Conservation (phyloP, 2,797 vertebrate genomes). For the Lithobates sylvaticus region DNA sequence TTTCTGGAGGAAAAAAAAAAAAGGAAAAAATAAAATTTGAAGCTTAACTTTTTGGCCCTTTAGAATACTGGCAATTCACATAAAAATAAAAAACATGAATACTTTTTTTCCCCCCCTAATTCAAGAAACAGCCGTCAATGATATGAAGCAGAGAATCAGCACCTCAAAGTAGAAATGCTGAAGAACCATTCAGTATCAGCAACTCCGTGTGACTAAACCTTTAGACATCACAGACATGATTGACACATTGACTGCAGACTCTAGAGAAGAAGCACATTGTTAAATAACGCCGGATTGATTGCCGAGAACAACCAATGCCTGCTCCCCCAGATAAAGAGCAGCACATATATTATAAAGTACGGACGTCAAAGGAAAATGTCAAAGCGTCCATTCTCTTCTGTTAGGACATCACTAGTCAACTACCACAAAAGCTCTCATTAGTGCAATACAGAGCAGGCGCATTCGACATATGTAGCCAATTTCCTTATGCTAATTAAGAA, state of each 20-base stretch:
- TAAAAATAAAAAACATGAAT: background rate
- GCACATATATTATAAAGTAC: conserved; percentile 47
- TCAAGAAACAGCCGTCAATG: background rate
- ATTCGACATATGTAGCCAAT: background rate
- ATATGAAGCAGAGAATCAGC: background rate
- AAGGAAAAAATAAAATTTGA: too few species aligned
- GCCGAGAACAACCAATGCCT: conserved; percentile 35
- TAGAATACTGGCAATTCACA: background rate
- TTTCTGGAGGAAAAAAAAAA: too few species aligned
- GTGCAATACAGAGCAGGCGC: background rate
- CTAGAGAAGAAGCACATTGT: conserved; percentile 24
- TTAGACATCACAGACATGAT: conserved; percentile 35
- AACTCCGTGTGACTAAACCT: conserved; percentile 25
- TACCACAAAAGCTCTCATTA: conserved; percentile 33
- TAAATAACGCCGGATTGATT: conserved; percentile 49
- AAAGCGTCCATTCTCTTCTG: conserved; percentile 31
- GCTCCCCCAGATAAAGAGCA: conserved; percentile 51
- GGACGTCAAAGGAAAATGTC: conserved; percentile 48
- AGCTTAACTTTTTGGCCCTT: too few species aligned
- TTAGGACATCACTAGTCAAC: conserved; percentile 20
- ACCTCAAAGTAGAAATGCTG: background rate
- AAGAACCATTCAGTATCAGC: conserved; percentile 17
- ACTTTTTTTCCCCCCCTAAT: too few species aligned
- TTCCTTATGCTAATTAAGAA: background rate
- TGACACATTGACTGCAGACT: conserved; percentile 30